Conservation (phyloP, 2,888 invertebrate species). For the Phengaris alcon region DNA sequence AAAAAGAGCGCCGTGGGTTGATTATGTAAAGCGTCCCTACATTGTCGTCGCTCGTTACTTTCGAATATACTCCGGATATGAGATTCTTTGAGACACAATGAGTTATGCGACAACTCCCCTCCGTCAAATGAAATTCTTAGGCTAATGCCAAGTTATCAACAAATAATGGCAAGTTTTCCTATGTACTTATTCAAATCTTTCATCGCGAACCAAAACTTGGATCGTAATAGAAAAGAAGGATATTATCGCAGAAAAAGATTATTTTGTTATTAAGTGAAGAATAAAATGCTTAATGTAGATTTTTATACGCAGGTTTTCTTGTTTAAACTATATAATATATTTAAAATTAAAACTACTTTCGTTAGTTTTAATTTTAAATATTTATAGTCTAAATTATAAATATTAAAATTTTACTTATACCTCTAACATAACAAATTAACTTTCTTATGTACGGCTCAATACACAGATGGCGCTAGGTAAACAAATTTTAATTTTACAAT, state of each 20-base stretch:
- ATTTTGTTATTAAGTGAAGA: background rate
- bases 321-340: background rate
- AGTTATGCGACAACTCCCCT: conserved; percentile 40
- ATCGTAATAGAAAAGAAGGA: conserved; percentile 10
- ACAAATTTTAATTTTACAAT: too few species aligned
- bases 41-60: conserved; percentile 32
- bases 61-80: conserved; percentile 39
- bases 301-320: background rate
- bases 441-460: too few species aligned
- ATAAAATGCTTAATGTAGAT: background rate
- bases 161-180: conserved; percentile 28
- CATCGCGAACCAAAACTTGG: conserved; percentile 19
- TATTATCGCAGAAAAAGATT: conserved; percentile 15
- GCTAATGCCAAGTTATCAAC: conserved; percentile 35
- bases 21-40: conserved; percentile 28
- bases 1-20: conserved; percentile 7
- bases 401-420: too few species aligned
- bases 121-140: conserved; percentile 45
- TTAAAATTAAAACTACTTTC: too few species aligned
- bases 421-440: too few species aligned
- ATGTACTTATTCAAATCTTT: conserved; percentile 27
- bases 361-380: too few species aligned
- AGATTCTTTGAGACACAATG: conserved; percentile 43
- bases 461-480: too few species aligned
- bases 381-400: too few species aligned